Evolutionary conservation across 1,140 invertebrate genomes (phyloP).

Genomic region (Pristionchus pacificus): DNA sequence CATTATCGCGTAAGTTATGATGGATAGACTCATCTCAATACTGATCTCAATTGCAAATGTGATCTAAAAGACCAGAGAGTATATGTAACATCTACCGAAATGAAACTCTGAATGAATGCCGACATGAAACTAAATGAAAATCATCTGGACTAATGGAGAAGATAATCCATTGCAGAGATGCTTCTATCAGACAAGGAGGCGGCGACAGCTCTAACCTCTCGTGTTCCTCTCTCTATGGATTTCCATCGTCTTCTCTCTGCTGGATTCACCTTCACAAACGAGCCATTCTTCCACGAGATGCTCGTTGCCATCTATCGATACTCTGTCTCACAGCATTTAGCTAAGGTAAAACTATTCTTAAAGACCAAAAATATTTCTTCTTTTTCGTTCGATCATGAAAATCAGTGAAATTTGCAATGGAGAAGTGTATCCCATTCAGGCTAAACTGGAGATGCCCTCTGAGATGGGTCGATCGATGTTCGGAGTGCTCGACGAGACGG

Average conservation of each 20-base stretch:
- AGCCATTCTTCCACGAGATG: conserved; percentile 56
- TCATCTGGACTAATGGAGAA: too few species aligned
- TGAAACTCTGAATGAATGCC: too few species aligned
- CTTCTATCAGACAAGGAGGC: conserved; percentile 45
- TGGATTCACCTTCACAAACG: conserved; percentile 49
- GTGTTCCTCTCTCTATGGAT: conserved; percentile 48
- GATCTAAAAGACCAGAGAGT: too few species aligned
- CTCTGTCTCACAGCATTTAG: conserved; percentile 36
- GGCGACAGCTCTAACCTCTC: conserved; percentile 38
- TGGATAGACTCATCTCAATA: too few species aligned
- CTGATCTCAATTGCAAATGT: too few species aligned
- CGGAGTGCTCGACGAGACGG: conserved; percentile 58
- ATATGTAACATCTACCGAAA: too few species aligned
- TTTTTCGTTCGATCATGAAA: conserved; percentile 37
- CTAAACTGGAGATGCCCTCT: conserved; percentile 53
- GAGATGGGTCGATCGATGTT: conserved; percentile 57
- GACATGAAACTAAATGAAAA: too few species aligned
- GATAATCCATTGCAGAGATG: conserved; percentile 35
- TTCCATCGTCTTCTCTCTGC: conserved; percentile 31
- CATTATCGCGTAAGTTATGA: conserved; percentile 33
- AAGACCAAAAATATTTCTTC: neutral
- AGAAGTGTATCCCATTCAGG: conserved; percentile 40
- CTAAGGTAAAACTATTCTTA: conserved; percentile 25
- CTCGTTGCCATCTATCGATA: conserved; percentile 47
- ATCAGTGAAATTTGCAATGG: conserved; percentile 13